phyloP scores from a whole-genome alignment of 92 coral and sea anemone species.

The Chrysogorgia sp. region DNA sequence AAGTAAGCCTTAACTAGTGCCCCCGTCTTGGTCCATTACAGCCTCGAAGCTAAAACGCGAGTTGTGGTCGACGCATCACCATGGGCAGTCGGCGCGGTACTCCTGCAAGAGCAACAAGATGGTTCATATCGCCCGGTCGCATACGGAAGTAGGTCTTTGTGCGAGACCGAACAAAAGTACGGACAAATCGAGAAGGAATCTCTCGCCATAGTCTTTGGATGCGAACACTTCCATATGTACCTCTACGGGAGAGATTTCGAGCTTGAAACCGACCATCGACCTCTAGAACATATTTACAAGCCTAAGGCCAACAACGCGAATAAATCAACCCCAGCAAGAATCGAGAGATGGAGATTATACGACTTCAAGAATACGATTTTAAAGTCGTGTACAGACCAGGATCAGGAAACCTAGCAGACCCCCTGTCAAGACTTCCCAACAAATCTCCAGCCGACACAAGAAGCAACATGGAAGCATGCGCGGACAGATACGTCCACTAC shows the following conservation, averaged over 20 bases:
- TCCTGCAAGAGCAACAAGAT: conserved; percentile 51
- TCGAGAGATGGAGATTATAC: conserved; percentile 59
- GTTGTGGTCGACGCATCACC: conserved; percentile 57
- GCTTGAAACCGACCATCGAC: conserved; percentile 60
- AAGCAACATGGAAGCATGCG: conserved; percentile 64
- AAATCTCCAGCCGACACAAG: conserved; percentile 14
- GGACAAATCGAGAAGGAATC: conserved; percentile 12
- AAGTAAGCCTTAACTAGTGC: conserved; percentile 39
- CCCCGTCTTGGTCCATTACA: conserved; percentile 60
- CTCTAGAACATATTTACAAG: conserved; percentile 57
- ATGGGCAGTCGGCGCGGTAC: conserved; percentile 57
- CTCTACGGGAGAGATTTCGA: conserved; percentile 55
- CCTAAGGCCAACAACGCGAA: conserved; percentile 30
- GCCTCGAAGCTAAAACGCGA: conserved; percentile 27
- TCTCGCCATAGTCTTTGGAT: conserved; percentile 33
- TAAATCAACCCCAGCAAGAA: conserved; percentile 42
- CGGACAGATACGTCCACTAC: conserved; percentile 55
- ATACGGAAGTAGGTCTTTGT: conserved; percentile 51
- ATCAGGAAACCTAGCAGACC: conserved; percentile 48
- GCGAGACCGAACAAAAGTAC: conserved; percentile 42
- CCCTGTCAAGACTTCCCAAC: conserved; percentile 45
- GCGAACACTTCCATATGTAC: conserved; percentile 61
- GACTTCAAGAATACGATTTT: too few relatives aligned
- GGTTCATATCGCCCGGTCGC: conserved; percentile 49
- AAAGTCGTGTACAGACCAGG: conserved; percentile 57